A percentile compares a stretch with the other conserved stretches of the same genome.
Evolutionary conservation across 2,888 invertebrate species (phyloP).

Genomic region (Ceraclea dissimilis): DNA sequence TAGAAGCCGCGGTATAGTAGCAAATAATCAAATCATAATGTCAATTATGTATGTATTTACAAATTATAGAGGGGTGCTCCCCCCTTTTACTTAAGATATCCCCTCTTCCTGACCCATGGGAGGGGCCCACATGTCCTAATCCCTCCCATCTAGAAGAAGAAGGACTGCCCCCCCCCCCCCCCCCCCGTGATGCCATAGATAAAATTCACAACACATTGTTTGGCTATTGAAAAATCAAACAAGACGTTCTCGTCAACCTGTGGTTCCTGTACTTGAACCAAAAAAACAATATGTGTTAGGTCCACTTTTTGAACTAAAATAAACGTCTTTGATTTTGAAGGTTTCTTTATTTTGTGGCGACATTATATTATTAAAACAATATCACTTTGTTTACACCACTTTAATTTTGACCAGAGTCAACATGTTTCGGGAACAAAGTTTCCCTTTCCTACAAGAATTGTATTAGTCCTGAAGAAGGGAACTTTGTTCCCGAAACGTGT

Average conservation of each 20-base stretch:
- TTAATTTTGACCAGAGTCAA: no score
- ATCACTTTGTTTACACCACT: no score
- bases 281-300: no score
- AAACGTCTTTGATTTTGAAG: no score
- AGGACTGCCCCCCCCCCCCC: neutral
- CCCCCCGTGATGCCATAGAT: neutral
- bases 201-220: neutral
- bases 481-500: no score
- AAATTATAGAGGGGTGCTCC: neutral
- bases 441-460: no score
- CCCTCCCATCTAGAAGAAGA: neutral
- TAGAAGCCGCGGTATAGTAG: no score
- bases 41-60: neutral
- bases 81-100: neutral
- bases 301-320: neutral
- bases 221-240: neutral
- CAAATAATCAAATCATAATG: neutral
- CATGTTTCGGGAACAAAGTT: no score
- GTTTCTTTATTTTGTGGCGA: no score
- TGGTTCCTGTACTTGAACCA: neutral
- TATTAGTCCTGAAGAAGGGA: no score
- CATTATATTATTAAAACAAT: no score
- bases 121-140: neutral
- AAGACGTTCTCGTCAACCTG: neutral
- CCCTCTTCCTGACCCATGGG: neutral